Base-by-base conservation (phyloP, 2,797 vertebrate species). In the Ispidina lecontei region DNA sequence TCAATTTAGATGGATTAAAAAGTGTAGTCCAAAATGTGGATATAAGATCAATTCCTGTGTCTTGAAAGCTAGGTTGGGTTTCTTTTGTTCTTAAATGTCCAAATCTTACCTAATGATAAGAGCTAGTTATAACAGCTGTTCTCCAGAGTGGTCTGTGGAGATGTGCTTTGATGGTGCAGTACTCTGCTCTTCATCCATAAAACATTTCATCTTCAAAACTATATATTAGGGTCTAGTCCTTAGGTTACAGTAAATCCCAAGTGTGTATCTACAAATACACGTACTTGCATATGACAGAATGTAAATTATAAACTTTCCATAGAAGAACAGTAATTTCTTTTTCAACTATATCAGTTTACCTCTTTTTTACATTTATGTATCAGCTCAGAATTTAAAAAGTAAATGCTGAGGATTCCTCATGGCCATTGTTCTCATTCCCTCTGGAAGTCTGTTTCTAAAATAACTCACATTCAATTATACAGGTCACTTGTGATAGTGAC, bases 401-500 rank as follows among this genome's bases (percentile, higher is more conserved):
- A 93, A 94, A 87, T 60, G 52, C 55, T 88, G 33, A 84, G 71
- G 74, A 94, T 90, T 94, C 87, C 80, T 83, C 31, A 39, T 17
- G 60, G 83, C 28, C 77, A 79, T 56, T 58, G 44, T 26, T 91
- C 37, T 94, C 29, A 74, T 86, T 67, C 37, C 10, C 80, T 68
- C 80, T n/a, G 74, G 92, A 94, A 94, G 91, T 86, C 64, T 84
- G n/a, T 78, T 94, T 90, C 92, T 86, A 71, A 91, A 96, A 92
- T 87, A 93, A 91, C 90, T 96, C 95, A 82, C 71, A 90, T 93
- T 90, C 89, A 92, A 91, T 95, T 95, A 94, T 74, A 87, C 90
- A 95, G 94, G 90, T 93, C 93, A 94, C 80, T 96, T 87, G 91
- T 92, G 92, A 95, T 47, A 58, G 87, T 52, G 88, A 70, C 91